Evolutionary conservation across 2,113 vertebrate genomes (phyloP).

Genomic region (Paedocypris sp.): DNA sequence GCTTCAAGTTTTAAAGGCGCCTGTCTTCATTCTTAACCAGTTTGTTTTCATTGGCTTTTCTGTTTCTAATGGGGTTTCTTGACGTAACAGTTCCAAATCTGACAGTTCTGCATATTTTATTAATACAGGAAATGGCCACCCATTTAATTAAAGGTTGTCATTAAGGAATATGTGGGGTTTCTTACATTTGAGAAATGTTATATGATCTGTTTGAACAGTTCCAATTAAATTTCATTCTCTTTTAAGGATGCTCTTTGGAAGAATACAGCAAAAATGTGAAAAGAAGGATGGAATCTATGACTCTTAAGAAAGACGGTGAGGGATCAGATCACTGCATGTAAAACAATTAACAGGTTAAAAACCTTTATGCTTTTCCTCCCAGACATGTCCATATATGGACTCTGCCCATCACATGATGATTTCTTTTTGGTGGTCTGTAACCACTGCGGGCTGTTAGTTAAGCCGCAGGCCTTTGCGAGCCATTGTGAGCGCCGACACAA

Average conservation of each 20-base stretch:
- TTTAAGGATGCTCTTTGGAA: conserved; percentile 58
- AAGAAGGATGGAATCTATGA: conserved; percentile 71
- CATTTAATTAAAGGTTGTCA: no score
- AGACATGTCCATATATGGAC: conserved; percentile 87
- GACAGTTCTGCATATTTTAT: not conserved
- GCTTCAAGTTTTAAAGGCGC: no score
- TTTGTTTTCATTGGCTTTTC: no score
- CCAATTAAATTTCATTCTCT: conserved; percentile 6
- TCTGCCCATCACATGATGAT: conserved; percentile 79
- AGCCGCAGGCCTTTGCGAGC: conserved; percentile 83
- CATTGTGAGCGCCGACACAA: conserved; percentile 78
- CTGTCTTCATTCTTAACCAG: no score
- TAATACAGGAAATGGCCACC: not conserved
- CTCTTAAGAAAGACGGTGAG: conserved; percentile 81
- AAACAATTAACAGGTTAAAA: not conserved
- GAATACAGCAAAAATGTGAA: conserved; percentile 59
- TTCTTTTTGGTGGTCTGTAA: conserved; percentile 85
- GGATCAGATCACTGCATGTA: not conserved
- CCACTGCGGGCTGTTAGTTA: conserved; percentile 82
- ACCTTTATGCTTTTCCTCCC: not conserved
- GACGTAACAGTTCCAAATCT: no score
- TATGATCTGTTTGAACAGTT: not conserved
- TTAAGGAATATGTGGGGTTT: no score
- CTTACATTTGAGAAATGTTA: not conserved
- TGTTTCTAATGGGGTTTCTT: no score